These are phyloP conservation scores for Pollachius pollachius DNA, from an alignment of 2,113 vertebrate species.

Conservation along the genomic window DNA sequence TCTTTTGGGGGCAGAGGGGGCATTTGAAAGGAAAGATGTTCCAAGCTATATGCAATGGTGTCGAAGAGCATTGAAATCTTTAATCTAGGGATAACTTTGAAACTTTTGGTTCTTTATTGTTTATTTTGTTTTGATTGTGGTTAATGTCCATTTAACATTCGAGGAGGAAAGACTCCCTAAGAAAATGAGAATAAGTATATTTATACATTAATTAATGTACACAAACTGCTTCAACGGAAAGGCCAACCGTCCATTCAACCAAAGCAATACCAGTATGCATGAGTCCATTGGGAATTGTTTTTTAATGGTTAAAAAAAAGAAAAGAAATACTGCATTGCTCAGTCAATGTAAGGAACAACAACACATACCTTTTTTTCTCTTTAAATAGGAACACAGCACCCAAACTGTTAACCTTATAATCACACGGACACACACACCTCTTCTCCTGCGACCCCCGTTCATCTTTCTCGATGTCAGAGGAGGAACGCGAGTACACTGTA, in stretches of 20 bases:
- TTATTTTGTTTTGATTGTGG: too few relatives aligned
- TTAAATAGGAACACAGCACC: neutral
- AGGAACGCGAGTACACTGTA: slow-evolving; percentile 86
- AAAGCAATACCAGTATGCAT: neutral
- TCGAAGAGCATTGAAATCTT: too few relatives aligned
- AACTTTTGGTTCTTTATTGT: too few relatives aligned
- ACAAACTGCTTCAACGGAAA: too few relatives aligned
- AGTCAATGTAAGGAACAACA: neutral
- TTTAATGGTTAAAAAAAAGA: slow-evolving; percentile 1
- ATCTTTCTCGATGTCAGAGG: slow-evolving; percentile 81
- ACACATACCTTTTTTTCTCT: neutral
- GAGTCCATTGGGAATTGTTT: neutral
- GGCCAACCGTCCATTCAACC: too few relatives aligned
- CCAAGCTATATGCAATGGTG: too few relatives aligned
- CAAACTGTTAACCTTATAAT: neutral
- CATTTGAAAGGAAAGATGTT: neutral
- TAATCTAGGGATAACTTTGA: too few relatives aligned
- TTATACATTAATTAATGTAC: too few relatives aligned
- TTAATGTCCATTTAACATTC: too few relatives aligned
- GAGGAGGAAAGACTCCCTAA: too few relatives aligned
- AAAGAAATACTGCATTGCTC: slow-evolving; percentile 1
- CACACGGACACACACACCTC: neutral
- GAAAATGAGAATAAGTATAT: too few relatives aligned
- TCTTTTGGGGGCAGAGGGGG: slow-evolving; percentile 6
- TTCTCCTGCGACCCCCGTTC: slow-evolving; percentile 23